phyloP scores from a whole-genome alignment of 2,797 vertebrate species.

The Octomys mimax region DNA sequence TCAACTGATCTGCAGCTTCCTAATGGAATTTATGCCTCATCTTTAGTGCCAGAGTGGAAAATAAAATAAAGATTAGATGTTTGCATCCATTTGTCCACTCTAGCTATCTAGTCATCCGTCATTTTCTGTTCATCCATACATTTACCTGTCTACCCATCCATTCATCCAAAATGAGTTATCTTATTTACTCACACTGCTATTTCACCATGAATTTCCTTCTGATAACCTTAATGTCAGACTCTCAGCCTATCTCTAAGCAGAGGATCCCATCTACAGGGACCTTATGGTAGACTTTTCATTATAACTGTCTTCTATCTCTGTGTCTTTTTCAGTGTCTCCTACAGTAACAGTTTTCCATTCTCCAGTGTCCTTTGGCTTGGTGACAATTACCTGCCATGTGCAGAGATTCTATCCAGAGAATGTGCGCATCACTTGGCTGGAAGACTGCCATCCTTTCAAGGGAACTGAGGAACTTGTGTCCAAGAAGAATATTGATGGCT shows the following conservation, averaged over 20 bases:
- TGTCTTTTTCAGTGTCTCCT: conserved; percentile 52
- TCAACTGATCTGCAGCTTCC: neutral
- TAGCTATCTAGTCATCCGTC: neutral
- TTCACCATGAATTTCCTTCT: neutral
- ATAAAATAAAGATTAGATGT: neutral
- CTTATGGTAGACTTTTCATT: neutral
- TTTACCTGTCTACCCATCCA: neutral
- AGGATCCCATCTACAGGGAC: neutral
- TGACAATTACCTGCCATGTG: conserved; percentile 49
- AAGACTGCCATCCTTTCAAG: conserved; percentile 14
- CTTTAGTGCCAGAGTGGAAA: conserved; percentile 13
- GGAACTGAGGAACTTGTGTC: neutral
- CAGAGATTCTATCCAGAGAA: conserved; percentile 64
- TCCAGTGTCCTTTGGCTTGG: neutral
- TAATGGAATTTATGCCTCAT: neutral
- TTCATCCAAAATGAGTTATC: neutral
- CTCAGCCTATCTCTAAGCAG: neutral
- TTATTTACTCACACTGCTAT: neutral
- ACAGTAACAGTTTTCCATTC: conserved; percentile 58
- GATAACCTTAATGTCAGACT: neutral
- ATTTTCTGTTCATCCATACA: neutral
- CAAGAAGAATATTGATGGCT: conserved; percentile 40
- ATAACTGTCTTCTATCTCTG: conserved; percentile 48
- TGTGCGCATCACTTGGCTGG: conserved; percentile 56
- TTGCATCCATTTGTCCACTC: neutral